phyloP scores from a whole-genome alignment of 1,140 invertebrate species.

The Drosophila melanogaster region DNA sequence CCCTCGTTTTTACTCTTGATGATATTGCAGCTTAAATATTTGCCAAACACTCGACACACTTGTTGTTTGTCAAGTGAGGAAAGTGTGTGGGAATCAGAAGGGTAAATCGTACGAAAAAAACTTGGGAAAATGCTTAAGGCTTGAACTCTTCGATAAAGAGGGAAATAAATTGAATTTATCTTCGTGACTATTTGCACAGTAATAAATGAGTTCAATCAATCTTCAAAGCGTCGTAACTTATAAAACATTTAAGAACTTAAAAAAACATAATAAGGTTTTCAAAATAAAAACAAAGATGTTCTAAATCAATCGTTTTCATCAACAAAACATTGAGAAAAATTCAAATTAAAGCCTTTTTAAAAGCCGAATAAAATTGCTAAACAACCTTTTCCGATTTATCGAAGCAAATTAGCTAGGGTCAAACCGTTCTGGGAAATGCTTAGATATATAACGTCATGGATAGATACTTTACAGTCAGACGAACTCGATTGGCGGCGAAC shows the following conservation, averaged over 20 bases:
- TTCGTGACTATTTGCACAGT: not conserved
- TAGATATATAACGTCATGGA: not conserved
- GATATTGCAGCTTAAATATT: constrained; percentile 64
- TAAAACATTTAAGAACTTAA: too few species aligned
- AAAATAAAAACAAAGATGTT: too few species aligned
- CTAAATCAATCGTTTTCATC: too few species aligned
- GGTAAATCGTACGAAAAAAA: not conserved
- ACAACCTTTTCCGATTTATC: constrained; percentile 1
- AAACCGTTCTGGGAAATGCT: constrained; percentile 9
- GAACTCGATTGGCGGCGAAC: constrained; percentile 6
- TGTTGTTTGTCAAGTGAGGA: constrained; percentile 48
- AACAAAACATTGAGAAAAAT: not conserved
- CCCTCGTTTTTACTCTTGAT: constrained; percentile 31
- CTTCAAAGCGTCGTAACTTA: not conserved
- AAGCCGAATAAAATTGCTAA: not conserved
- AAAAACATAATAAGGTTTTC: too few species aligned
- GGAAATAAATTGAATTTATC: constrained; percentile 12
- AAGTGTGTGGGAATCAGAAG: constrained; percentile 1
- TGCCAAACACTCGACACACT: constrained; percentile 66
- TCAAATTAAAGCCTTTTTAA: not conserved
- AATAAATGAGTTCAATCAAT: too few species aligned
- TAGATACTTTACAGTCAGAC: not conserved
- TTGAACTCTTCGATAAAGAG: not conserved
- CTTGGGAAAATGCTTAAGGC: not conserved
- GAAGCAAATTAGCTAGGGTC: constrained; percentile 5